phyloP scores from a whole-genome alignment of 2,888 invertebrate species.

The Acholoe squamosa region DNA sequence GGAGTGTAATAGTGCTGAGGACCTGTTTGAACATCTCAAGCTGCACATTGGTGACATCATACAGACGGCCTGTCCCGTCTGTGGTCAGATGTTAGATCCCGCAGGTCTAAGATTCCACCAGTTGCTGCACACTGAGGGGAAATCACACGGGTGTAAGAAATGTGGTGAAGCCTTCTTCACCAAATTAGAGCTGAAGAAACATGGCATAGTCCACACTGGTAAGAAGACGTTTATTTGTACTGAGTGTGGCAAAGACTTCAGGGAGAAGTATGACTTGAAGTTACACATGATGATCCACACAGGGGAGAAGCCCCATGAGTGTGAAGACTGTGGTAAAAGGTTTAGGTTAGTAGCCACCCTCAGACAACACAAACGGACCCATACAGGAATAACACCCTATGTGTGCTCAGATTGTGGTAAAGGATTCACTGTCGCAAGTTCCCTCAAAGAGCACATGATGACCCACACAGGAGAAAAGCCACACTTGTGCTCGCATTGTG shows the following conservation, averaged over 20 bases:
- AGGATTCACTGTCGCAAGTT: background rate
- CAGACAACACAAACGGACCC: background rate
- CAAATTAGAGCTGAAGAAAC: background rate
- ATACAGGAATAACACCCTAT: background rate
- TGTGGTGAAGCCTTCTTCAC: background rate
- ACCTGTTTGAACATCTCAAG: background rate
- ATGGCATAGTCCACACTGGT: background rate
- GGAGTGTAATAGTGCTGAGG: background rate
- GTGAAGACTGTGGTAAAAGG: background rate
- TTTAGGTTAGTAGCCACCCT: background rate
- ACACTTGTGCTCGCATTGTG: background rate
- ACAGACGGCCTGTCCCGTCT: background rate
- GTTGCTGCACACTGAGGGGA: background rate
- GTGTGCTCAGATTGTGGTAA: conserved; percentile 1
- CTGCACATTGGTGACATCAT: background rate
- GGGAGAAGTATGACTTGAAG: background rate
- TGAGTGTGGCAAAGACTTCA: conserved; percentile 2
- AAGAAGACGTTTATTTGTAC: background rate
- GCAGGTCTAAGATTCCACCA: background rate
- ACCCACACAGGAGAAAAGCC: conserved; percentile 47
- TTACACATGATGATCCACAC: conserved; percentile 22
- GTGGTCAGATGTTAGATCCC: background rate
- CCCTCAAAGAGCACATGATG: background rate
- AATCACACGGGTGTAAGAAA: background rate
- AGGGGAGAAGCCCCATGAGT: background rate